phyloP scores from a whole-genome alignment of 2,113 vertebrate species.

The Montifringilla adamsi region DNA sequence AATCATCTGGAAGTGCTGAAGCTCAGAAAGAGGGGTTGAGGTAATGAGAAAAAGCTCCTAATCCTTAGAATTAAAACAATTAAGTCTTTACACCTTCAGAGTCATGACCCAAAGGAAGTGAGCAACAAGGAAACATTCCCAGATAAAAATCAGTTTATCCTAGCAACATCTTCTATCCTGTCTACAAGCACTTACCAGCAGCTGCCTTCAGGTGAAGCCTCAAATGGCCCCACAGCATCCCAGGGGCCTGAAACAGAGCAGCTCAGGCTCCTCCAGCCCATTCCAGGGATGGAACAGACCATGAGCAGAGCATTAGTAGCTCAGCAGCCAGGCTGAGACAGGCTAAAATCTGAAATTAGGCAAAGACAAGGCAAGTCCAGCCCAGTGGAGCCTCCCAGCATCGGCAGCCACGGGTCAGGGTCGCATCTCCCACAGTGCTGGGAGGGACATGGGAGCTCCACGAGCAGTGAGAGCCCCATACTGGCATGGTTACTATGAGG shows the following conservation, averaged over 20 bases:
- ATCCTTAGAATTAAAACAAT: background rate
- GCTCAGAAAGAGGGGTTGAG: background rate
- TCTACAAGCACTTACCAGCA: background rate
- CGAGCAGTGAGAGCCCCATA: background rate
- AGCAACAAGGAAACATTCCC: background rate
- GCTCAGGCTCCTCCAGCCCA: background rate
- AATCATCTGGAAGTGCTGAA: background rate
- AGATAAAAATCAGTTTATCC: background rate
- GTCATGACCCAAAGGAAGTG: background rate
- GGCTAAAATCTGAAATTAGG: background rate
- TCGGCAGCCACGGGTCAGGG: rapidly evolving
- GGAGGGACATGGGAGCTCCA: background rate
- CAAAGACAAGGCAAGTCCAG: background rate
- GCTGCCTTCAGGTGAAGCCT: background rate
- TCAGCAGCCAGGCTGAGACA: background rate
- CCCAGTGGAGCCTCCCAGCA: background rate
- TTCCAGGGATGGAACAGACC: background rate
- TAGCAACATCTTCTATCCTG: background rate
- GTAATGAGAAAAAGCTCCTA: background rate
- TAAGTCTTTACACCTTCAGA: background rate
- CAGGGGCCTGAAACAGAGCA: rapidly evolving
- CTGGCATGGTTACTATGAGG: background rate
- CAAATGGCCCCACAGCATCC: background rate
- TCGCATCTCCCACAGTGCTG: rapidly evolving
- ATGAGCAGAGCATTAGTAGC: background rate